Evolutionary conservation across 2,797 vertebrate genomes (phyloP).

Genomic region (Sebastes iracundus): DNA sequence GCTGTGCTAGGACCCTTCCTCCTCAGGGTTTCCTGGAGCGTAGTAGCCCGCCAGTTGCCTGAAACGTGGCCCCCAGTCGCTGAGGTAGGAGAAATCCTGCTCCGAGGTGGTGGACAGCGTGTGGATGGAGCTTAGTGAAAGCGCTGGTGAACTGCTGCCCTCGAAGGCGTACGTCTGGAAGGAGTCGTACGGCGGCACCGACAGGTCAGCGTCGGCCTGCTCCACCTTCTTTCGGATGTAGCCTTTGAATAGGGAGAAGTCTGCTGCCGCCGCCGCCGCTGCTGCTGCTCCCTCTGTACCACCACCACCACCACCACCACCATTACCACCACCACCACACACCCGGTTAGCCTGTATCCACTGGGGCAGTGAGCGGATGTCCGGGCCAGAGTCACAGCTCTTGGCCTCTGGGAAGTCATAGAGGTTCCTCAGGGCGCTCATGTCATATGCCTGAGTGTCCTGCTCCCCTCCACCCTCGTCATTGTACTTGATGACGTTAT

Average conservation of each 20-base stretch:
- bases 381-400: conserved; percentile 84
- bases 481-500: conserved; percentile 99
- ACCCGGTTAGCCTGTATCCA: conserved; percentile 84
- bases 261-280: conserved; percentile 78
- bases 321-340: conserved; percentile 61
- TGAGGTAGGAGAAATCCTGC: conserved; percentile 97
- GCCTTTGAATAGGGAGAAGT: conserved; percentile 96
- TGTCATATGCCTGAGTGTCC: conserved; percentile 99
- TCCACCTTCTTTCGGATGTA: conserved; percentile 98
- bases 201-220: conserved; percentile 92
- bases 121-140: conserved; percentile 97
- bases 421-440: conserved; percentile 96
- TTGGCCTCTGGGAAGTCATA: conserved; percentile 96
- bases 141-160: conserved; percentile 90
- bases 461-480: conserved; percentile 98
- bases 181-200: conserved; percentile 97
- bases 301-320: conserved; percentile 72
- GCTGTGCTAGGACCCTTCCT: conserved; percentile 90
- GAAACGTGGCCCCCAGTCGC: conserved; percentile 96
- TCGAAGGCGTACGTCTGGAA: conserved; percentile 99
- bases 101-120: conserved; percentile 92
- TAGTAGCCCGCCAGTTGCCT: conserved; percentile 95
- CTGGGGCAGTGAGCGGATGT: conserved; percentile 89
- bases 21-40: conserved; percentile 86
- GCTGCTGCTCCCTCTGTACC: conserved; percentile 73